These are phyloP conservation scores for Unio delphinus DNA, from an alignment of 2,888 invertebrate genomes.

Conservation along the genomic window DNA sequence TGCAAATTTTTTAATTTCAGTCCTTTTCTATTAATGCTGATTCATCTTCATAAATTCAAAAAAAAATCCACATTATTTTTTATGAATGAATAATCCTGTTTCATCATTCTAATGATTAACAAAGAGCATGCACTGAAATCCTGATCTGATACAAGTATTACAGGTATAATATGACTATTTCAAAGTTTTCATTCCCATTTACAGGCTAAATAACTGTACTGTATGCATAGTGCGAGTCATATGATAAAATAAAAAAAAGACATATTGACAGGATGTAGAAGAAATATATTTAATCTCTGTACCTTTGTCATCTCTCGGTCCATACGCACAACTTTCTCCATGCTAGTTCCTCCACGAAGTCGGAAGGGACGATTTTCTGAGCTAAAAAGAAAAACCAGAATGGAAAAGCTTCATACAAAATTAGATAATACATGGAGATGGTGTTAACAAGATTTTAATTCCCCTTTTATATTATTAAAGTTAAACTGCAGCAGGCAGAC, in stretches of 20 bases:
- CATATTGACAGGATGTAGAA: neutral
- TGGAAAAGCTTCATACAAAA: neutral
- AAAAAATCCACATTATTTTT: too few relatives aligned
- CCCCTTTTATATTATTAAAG: too few relatives aligned
- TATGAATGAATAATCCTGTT: too few relatives aligned
- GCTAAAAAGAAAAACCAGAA: conserved; percentile 34
- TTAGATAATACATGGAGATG: neutral
- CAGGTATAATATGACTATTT: neutral
- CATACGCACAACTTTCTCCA: conserved; percentile 67
- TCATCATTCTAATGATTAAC: too few relatives aligned
- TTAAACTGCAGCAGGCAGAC: too few relatives aligned
- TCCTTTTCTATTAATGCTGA: too few relatives aligned
- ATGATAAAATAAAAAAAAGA: neutral
- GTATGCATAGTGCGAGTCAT: neutral
- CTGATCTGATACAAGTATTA: too few relatives aligned
- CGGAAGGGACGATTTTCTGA: conserved; percentile 66
- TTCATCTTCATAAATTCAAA: too few relatives aligned
- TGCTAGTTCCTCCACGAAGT: conserved; percentile 61
- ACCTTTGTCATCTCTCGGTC: conserved; percentile 69
- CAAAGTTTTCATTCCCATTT: neutral
- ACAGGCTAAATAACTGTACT: neutral
- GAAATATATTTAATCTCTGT: neutral
- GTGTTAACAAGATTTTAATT: neutral
- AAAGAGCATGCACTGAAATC: too few relatives aligned
- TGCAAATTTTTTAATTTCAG: too few relatives aligned